These are phyloP conservation scores for Drosophila tanythrix DNA, from an alignment of 2,888 invertebrate genomes.

Conservation along the genomic window DNA sequence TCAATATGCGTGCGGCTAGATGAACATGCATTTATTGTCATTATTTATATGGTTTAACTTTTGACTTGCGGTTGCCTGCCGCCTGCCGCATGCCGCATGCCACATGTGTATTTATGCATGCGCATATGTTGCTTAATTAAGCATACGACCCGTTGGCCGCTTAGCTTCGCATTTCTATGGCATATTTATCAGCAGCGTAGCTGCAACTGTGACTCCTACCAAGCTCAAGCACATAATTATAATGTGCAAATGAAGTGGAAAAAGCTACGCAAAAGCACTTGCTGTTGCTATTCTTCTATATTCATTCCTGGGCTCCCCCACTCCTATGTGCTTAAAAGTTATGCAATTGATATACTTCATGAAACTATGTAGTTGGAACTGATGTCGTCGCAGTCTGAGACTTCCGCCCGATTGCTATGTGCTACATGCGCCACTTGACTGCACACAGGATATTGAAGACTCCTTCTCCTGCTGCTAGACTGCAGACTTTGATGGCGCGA, in stretches of 20 bases:
- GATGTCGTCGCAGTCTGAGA: slow-evolving; percentile 23
- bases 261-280: slow-evolving; percentile 50
- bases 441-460: slow-evolving; percentile 44
- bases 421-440: slow-evolving; percentile 51
- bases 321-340: slow-evolving; percentile 47
- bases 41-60: slow-evolving; percentile 49
- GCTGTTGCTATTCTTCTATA: neutral
- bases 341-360: slow-evolving; percentile 69
- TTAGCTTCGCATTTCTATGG: slow-evolving; percentile 14
- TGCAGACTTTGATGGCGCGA: neutral
- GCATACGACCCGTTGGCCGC: slow-evolving; percentile 44
- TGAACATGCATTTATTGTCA: slow-evolving; percentile 50
- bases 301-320: neutral
- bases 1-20: slow-evolving; percentile 62
- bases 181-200: slow-evolving; percentile 39
- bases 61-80: slow-evolving; percentile 6
- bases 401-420: slow-evolving; percentile 33
- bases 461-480: slow-evolving; percentile 25
- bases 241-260: slow-evolving; percentile 79
- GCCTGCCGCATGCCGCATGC: neutral
- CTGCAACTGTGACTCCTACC: slow-evolving; percentile 1
- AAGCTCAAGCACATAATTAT: slow-evolving; percentile 60
- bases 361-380: slow-evolving; percentile 25
- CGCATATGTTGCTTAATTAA: slow-evolving; percentile 51
- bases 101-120: slow-evolving; percentile 26